Evolutionary conservation across 2,113 vertebrate species (phyloP), one percentile per base, ranked within the genome.

Genomic region (Varanus komodoensis): DNA sequence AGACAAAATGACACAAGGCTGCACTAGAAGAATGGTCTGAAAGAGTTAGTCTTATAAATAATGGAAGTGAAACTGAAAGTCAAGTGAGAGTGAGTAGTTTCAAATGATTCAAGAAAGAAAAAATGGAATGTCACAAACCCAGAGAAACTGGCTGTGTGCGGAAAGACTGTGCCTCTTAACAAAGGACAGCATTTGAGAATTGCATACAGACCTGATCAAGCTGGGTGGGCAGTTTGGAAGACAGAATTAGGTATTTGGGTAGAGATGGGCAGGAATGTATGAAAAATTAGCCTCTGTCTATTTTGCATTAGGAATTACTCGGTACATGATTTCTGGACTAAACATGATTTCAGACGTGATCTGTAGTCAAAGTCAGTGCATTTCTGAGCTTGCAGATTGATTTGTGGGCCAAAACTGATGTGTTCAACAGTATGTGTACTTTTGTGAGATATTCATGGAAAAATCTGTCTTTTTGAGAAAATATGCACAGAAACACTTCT

Each of bases 51-150:
- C 3, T 68, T 54, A 57, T 87, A 93, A 93, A 93, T 92, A 91
- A 91, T 87, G 29, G 86, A 88, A 14, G 73, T 50, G 91, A 79
- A 89, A 94, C 77, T n/a, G 89, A 90, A 77, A 82, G 91, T 85
- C 81, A 32, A 93, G 0, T 14, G 3, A 1, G 8, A 61, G 6
- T 68, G 8, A 61, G 6, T 68, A 12, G 38, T 71, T 82, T 12
- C 86, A 89, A 90, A 88, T 48, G 4, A 80, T 67, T 54, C 6
- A 54, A 54, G 34, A 71, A 90, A 89, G 89, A 19, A 9, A 21
- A 8, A 2, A 85, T 77, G 86, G 87, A 82, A 81, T 77, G 86
- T 34, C 48, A 83, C 0, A 0, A 92, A 71, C 71, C 69, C 1
- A 0, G 2, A 78, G 44, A 61, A 81, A 80, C 21, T 14, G 77